A percentile compares a stretch with the other conserved stretches of the same genome.
phyloP scores from a whole-genome alignment of 2,113 vertebrate genomes.

The Emberiza fucata region DNA sequence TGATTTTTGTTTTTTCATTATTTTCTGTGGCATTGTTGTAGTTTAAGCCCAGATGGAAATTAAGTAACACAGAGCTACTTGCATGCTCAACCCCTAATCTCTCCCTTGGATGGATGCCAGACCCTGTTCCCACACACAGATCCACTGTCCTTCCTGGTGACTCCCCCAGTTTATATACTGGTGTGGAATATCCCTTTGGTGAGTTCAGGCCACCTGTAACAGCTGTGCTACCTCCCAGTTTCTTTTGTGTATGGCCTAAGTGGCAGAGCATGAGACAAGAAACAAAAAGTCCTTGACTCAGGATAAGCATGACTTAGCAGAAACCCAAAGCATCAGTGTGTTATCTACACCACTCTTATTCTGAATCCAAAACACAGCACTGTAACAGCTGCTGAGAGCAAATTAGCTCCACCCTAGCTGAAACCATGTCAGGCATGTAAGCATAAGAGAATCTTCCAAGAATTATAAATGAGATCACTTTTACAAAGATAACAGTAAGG shows the following conservation, averaged over 20 bases:
- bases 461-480: neutral
- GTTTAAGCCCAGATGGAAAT: neutral
- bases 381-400: neutral
- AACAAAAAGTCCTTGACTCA: neutral
- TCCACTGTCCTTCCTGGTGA: neutral
- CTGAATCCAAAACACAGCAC: neutral
- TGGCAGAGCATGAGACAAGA: neutral
- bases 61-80: neutral
- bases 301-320: neutral
- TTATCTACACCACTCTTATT: neutral
- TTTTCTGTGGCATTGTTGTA: neutral
- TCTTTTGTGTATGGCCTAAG: neutral
- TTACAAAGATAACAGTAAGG: neutral
- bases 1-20: neutral
- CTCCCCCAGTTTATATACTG: neutral
- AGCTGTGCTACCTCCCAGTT: neutral
- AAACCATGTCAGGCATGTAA: neutral
- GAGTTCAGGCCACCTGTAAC: neutral
- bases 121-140: neutral
- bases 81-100: neutral
- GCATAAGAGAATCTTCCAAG: neutral
- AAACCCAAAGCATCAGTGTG: neutral
- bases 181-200: neutral
- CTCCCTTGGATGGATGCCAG: neutral
- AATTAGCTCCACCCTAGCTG: neutral